Base-by-base conservation (phyloP, 2,888 invertebrate genomes). In the Hyposoter dolosus region DNA sequence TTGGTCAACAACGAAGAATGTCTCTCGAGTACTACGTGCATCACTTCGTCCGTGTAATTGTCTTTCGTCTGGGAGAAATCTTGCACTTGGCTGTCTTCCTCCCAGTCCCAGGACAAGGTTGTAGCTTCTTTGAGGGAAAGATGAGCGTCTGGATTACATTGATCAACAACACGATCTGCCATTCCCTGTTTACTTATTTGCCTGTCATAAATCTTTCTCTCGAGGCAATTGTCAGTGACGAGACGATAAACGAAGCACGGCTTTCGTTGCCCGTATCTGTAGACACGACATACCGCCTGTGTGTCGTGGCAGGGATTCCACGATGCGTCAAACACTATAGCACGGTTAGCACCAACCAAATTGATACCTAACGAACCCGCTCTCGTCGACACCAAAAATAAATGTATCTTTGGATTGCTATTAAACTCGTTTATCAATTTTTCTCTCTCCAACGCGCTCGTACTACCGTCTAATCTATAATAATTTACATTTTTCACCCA, bases 271-370 rank as follows among this genome's bases (percentile, higher is more conserved):
- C 99, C 99, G 92, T 99, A 99, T 91, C 97, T 96, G 87, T 89
- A 94, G 60, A 99, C 99, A 89, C 99, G 95, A 94, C 99, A 99
- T 17, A 99, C 99, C 45, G 99, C 99, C 95, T 98, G 98, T 0
- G 98, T 98, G 93, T 99, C 99, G 92, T 99, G 99, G 93, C 99
- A 99, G 0, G 99, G 99, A 95, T 99, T 99, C 99, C 99, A 99
- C 56, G 98, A 99, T 17, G 99, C 99, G 94, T 99, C 99, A 92
- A 99, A 97, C 72, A 99, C 99, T 63, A 99, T 97, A 6, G 99
- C 99, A 47, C 99, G 96, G 94, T 99, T 99, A 0, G 99, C 99
- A 19, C 99, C 99, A 28, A 99, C 98, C 87, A 99, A 95, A 95
- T 99, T 99, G 88, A 99, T 99, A 10, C 99, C 99, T 47, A 99